These are phyloP conservation scores for Drosophila dives DNA, from an alignment of 2,888 invertebrate genomes.

Conservation along the genomic window DNA sequence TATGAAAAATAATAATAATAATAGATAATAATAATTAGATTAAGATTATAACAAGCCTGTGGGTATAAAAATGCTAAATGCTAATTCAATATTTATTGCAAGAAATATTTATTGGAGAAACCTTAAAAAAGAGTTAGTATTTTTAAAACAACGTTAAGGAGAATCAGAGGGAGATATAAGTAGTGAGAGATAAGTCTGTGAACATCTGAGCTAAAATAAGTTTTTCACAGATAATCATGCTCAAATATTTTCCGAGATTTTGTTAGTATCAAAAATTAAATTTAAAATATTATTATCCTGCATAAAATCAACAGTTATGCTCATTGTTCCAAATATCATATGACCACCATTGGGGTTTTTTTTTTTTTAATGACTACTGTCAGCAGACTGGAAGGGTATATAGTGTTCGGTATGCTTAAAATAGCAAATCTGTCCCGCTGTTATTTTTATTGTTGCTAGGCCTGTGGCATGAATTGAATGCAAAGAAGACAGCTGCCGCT, in stretches of 20 bases:
- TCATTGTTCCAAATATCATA: not conserved
- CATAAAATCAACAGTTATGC: not conserved
- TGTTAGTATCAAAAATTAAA: not conserved
- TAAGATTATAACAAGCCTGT: not conserved
- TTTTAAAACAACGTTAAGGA: too few species aligned
- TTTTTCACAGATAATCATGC: not conserved
- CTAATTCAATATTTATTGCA: not conserved
- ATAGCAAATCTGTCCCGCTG: not conserved
- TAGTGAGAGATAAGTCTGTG: not conserved
- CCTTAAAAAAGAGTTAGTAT: not conserved
- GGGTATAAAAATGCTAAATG: not conserved
- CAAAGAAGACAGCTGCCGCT: conserved; percentile 56
- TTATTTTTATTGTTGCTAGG: conserved; percentile 16
- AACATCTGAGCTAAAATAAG: not conserved
- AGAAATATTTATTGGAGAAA: not conserved
- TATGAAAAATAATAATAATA: too few species aligned
- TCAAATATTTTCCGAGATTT: not conserved
- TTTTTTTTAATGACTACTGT: not conserved
- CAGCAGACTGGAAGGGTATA: not conserved
- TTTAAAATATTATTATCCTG: not conserved
- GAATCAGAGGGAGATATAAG: too few species aligned
- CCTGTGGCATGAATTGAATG: conserved; percentile 59
- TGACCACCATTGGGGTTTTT: not conserved
- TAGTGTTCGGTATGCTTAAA: not conserved
- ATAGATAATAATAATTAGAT: not conserved